Evolutionary conservation across 2,113 vertebrate genomes (phyloP).

Genomic region (Phycodurus eques): DNA sequence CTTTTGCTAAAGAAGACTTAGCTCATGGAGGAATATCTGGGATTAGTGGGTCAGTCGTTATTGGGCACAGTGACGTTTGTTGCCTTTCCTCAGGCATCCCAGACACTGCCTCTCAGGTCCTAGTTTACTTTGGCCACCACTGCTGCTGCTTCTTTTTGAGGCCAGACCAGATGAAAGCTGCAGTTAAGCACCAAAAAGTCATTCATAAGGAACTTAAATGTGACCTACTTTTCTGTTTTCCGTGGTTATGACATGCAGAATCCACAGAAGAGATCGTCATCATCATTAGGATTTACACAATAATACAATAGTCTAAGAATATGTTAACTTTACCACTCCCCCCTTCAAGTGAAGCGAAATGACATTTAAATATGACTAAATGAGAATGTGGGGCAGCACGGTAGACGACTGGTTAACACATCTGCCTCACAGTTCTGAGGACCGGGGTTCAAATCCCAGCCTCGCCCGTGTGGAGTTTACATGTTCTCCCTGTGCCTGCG

Average conservation of each 20-base stretch:
- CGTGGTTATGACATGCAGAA: conserved; percentile 10
- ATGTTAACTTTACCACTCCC: not conserved
- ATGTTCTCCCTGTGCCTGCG: too few relatives aligned
- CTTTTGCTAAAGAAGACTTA: conserved; percentile 57
- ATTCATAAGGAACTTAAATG: conserved; percentile 50
- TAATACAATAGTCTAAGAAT: not conserved
- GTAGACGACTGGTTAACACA: too few relatives aligned
- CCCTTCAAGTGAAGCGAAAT: not conserved
- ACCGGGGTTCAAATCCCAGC: too few relatives aligned
- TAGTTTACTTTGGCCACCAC: conserved; percentile 62
- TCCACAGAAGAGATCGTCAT: conserved; percentile 14
- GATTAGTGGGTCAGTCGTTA: conserved; percentile 60
- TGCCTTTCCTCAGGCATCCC: conserved; percentile 57
- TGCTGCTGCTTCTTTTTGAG: conserved; percentile 53
- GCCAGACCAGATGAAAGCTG: conserved; percentile 55
- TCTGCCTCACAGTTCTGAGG: too few relatives aligned
- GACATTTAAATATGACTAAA: conserved; percentile 12
- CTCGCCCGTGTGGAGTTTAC: too few relatives aligned
- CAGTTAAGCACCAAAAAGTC: conserved; percentile 54
- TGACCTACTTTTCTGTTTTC: conserved; percentile 23
- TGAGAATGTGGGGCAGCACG: conserved; percentile 49
- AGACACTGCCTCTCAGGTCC: conserved; percentile 56
- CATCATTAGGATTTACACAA: conserved; percentile 9
- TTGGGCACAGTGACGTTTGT: conserved; percentile 45
- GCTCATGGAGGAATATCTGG: conserved; percentile 68